Base-by-base conservation (phyloP, 2,113 vertebrate genomes). In the Ictalurus punctatus region DNA sequence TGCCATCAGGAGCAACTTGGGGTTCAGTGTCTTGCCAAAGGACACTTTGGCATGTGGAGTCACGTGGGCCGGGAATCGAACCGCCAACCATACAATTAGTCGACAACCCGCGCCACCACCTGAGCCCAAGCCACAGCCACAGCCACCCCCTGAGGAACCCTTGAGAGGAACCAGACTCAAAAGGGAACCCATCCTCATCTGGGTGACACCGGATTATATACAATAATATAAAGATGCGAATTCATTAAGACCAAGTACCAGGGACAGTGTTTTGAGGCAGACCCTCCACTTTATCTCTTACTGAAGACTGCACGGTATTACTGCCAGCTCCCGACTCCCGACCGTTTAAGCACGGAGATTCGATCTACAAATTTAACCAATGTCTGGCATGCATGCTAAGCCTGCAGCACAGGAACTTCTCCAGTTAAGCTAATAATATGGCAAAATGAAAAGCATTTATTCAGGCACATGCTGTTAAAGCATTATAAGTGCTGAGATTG, bases 391-490 rank as follows among this genome's bases (percentile, higher is more conserved):
- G 89, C 90, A 91, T 48, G 54, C 88, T 90, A 86, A 91, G 93
- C 91, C 89, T 92, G 87, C 92, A 93, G 92, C 90, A 88, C 91
- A 92, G 92, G 91, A 93, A 90, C 76, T 85, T 59, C 84, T 89
- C 91, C 91, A 92, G 92, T 93, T 90, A 44, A 83, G 91, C 90
- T 93, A 93, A 94, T 93, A 92, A 63, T 85, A 93, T 91, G 90
- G 92, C 93, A 92, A 94, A 94, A 92, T 91, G 95, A 78, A 93
- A 94, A 91, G 94, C 94, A 94, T 95, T 95, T 92, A 89, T 94
- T 94, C 92, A 93, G 91, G 91, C 91, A 94, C 91, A 91, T 93
- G 93, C 92, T 92, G 93, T 91, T 93, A 94, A 95, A 95, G 94
- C 94, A 94, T 94, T 95, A 94, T 94, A 93, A 94, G 93, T 90